A percentile compares a stretch with the other conserved stretches of the same genome.
These are phyloP conservation scores for Mixornis gularis DNA, from an alignment of 2,113 vertebrate genomes.

Conservation along the genomic window DNA sequence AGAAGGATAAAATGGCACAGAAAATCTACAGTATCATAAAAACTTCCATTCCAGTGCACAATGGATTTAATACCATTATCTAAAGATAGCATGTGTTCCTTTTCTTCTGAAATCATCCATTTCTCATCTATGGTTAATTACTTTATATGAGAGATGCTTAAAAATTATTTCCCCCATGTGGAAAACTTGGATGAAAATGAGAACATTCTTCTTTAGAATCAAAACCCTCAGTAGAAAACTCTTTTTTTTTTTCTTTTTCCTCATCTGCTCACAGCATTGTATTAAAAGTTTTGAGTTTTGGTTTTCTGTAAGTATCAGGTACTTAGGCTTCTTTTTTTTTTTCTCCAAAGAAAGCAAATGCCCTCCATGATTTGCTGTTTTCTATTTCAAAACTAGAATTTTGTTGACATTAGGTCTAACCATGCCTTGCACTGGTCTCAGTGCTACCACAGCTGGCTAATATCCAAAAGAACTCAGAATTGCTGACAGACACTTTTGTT, in stretches of 20 bases:
- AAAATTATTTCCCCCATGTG: conserved; percentile 34
- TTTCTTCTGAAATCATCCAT: conserved; percentile 6
- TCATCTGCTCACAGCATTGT: neutral
- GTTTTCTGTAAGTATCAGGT: neutral
- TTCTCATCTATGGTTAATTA: conserved; percentile 27
- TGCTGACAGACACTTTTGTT: neutral
- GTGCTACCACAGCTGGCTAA: neutral
- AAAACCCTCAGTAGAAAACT: conserved; percentile 10
- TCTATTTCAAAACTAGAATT: neutral
- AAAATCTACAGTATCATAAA: neutral
- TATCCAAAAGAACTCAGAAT: neutral
- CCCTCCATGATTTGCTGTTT: neutral
- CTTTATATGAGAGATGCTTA: conserved; percentile 1
- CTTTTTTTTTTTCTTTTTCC: neutral
- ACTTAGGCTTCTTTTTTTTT: neutral
- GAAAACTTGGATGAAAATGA: conserved; percentile 41
- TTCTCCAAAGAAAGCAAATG: neutral
- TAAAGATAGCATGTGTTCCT: conserved; percentile 10
- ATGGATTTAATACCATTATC: conserved; percentile 18
- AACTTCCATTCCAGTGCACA: neutral
- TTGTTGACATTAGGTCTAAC: neutral
- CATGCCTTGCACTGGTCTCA: fast-evolving
- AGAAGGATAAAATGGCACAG: neutral
- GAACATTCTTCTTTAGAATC: conserved; percentile 20
- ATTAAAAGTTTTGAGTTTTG: neutral